Evolutionary conservation across 2,888 invertebrate genomes (phyloP).

Genomic region (Pycnomerus fuliginosus): DNA sequence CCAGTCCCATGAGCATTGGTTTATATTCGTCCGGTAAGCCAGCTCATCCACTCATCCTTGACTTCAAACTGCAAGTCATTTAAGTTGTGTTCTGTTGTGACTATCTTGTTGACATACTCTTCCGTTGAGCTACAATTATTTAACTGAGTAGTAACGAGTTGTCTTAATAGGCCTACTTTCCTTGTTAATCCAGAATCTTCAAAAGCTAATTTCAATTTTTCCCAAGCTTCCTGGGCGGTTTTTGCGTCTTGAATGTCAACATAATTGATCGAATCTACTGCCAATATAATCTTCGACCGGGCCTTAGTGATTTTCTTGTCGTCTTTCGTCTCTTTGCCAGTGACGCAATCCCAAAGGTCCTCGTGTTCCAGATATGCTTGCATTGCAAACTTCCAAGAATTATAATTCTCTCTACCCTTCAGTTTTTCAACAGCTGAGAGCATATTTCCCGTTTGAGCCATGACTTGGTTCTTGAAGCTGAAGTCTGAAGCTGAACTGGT

Average conservation of each 20-base stretch:
- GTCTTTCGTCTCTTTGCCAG: no score
- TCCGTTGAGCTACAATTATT: background rate
- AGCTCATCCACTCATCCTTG: conserved; percentile 1
- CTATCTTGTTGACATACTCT: background rate
- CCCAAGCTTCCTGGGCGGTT: background rate
- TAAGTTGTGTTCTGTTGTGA: background rate
- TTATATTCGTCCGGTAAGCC: background rate
- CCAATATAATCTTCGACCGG: background rate
- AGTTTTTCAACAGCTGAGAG: background rate
- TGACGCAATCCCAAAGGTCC: no score
- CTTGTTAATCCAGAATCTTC: conserved; percentile 2
- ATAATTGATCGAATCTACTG: conserved; percentile 1
- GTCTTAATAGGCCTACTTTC: background rate
- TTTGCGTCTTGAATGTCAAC: background rate
- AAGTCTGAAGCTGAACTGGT: background rate
- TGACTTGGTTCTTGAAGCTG: background rate
- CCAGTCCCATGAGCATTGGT: no score
- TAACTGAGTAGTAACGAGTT: conserved; percentile 1
- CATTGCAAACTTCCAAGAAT: background rate
- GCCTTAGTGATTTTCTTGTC: no score
- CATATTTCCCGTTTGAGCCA: background rate
- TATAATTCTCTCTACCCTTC: background rate
- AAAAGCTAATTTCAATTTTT: conserved; percentile 1
- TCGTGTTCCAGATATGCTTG: no score
- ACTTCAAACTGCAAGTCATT: background rate